Conservation (phyloP, 2,797 vertebrate genomes). For the Borostomias antarcticus region DNA sequence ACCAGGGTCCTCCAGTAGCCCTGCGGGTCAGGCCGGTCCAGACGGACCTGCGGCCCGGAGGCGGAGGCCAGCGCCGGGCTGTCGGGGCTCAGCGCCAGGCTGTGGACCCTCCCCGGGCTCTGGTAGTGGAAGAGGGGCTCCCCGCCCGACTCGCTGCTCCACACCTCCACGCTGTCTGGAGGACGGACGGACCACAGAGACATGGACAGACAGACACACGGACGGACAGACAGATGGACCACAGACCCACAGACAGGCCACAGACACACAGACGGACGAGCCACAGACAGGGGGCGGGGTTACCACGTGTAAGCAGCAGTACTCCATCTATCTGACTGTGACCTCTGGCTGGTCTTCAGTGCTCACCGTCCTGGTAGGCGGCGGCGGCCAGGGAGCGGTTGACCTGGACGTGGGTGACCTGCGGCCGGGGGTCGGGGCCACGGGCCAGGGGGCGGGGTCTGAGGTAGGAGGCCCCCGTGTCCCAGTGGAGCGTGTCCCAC, state of each 20-base stretch:
- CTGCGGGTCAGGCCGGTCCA: constrained; percentile 79
- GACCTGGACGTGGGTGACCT: constrained; percentile 86
- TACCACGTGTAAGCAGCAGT: too few species aligned
- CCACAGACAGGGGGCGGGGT: too few species aligned
- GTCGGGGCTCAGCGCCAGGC: constrained; percentile 81
- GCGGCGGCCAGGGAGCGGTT: constrained; percentile 87
- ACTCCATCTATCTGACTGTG: too few species aligned
- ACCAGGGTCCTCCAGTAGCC: constrained; percentile 84
- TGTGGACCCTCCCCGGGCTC: constrained; percentile 79
- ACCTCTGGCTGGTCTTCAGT: too few species aligned
- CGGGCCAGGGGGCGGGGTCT: constrained; percentile 68
- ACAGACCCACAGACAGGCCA: too few species aligned
- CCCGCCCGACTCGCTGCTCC: constrained; percentile 84
- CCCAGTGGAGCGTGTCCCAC: constrained; percentile 94
- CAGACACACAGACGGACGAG: too few species aligned
- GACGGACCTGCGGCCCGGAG: constrained; percentile 77
- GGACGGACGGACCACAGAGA: background rate
- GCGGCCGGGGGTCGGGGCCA: constrained; percentile 75
- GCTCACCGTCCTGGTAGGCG: constrained; percentile 89
- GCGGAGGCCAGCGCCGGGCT: constrained; percentile 78
- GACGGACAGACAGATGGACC: too few species aligned
- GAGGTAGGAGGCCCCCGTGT: constrained; percentile 83
- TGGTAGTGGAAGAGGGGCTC: constrained; percentile 87
- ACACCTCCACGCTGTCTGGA: constrained; percentile 87
- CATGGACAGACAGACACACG: too few species aligned